Evolutionary conservation across 2,888 invertebrate genomes (phyloP).

Genomic region (Drymonia ruficornis): DNA sequence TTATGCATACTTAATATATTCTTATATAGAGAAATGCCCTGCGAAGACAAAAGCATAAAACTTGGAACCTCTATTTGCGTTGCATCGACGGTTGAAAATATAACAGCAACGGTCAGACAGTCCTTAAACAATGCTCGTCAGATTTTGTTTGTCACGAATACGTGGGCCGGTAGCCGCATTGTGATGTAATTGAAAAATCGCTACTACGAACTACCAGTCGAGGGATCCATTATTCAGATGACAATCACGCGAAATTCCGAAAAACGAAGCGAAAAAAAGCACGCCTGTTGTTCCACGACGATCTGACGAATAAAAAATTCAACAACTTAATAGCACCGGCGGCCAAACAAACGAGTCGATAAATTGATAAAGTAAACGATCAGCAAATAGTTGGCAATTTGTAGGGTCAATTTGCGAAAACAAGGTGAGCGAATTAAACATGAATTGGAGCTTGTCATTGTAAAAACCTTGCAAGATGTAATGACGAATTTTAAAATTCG

Average conservation of each 20-base stretch:
- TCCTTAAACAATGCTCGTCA: slow-evolving; percentile 15
- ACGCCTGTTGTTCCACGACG: slow-evolving; percentile 72
- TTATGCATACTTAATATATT: no score
- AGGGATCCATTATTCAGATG: slow-evolving; percentile 73
- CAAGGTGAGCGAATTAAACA: slow-evolving; percentile 20
- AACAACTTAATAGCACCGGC: slow-evolving; percentile 71
- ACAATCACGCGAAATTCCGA: slow-evolving; percentile 79
- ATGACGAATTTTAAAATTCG: neutral
- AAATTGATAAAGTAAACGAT: slow-evolving; percentile 58
- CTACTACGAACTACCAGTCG: slow-evolving; percentile 63
- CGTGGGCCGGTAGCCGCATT: slow-evolving; percentile 51
- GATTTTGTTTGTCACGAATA: slow-evolving; percentile 24
- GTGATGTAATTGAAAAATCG: slow-evolving; percentile 81
- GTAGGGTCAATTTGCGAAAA: slow-evolving; percentile 47
- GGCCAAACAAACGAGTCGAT: slow-evolving; percentile 67
- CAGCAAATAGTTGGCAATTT: slow-evolving; percentile 69
- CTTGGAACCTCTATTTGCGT: no score
- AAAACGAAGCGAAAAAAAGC: slow-evolving; percentile 79
- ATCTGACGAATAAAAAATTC: slow-evolving; percentile 74
- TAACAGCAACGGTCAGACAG: no score
- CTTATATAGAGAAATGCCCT: no score
- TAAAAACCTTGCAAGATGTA: neutral
- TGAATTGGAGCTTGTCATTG: slow-evolving; percentile 10
- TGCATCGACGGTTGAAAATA: no score
- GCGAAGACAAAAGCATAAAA: no score